phyloP scores from a whole-genome alignment of 1,140 invertebrate genomes.

The Anoplolepis gracilipes region DNA sequence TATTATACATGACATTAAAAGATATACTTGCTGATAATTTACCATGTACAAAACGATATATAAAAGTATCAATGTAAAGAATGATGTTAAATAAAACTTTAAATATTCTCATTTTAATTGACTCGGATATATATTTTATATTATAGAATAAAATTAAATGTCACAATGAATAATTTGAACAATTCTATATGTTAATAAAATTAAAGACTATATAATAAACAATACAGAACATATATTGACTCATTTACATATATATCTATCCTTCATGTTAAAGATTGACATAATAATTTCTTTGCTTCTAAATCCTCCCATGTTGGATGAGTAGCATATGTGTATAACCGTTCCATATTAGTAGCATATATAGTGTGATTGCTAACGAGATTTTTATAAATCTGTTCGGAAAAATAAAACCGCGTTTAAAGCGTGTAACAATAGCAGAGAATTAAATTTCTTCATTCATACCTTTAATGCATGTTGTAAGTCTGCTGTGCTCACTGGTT shows the following conservation, averaged over 20 bases:
- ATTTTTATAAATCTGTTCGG: slow-evolving; percentile 81
- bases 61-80: slow-evolving; percentile 4
- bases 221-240: neutral
- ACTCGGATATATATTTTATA: neutral
- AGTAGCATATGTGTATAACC: slow-evolving; percentile 82
- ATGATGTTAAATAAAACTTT: slow-evolving; percentile 9
- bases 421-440: neutral
- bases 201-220: slow-evolving; percentile 5
- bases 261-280: slow-evolving; percentile 58
- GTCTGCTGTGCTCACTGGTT: slow-evolving; percentile 80
- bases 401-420: slow-evolving; percentile 55
- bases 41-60: slow-evolving; percentile 27
- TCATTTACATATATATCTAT: neutral
- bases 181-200: neutral
- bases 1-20: slow-evolving; percentile 29
- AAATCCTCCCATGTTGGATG: slow-evolving; percentile 84
- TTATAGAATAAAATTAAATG: neutral
- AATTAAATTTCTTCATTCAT: slow-evolving; percentile 13
- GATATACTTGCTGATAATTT: slow-evolving; percentile 9
- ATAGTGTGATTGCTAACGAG: slow-evolving; percentile 83
- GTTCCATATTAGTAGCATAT: slow-evolving; percentile 84
- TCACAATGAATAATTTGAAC: neutral
- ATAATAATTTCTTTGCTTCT: slow-evolving; percentile 79
- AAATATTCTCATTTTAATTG: slow-evolving; percentile 6
- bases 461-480: slow-evolving; percentile 82